These are phyloP conservation scores for Babylonia areolata DNA, from an alignment of 1,140 invertebrate genomes.

Conservation along the genomic window DNA sequence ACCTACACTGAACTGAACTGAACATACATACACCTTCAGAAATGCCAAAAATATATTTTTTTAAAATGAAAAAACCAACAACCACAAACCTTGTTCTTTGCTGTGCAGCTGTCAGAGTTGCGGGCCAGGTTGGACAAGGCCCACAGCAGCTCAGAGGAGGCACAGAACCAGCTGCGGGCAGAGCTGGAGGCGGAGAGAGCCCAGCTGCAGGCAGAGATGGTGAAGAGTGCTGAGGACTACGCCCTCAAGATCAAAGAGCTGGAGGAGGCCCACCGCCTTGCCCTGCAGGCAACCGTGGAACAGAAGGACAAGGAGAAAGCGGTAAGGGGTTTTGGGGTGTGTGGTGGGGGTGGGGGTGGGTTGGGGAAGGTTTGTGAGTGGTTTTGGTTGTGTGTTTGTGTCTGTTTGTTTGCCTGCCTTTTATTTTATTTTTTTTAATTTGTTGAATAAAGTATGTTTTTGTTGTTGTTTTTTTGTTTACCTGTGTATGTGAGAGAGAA, in stretches of 20 bases:
- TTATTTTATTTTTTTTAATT: not conserved
- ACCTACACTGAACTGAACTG: too few relatives aligned
- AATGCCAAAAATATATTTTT: too few relatives aligned
- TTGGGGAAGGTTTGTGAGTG: not conserved
- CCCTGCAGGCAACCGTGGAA: conserved; percentile 50
- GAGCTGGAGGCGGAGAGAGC: conserved; percentile 57
- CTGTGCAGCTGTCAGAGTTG: conserved; percentile 36
- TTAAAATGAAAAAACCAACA: too few relatives aligned
- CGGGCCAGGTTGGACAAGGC: conserved; percentile 51
- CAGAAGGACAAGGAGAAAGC: conserved; percentile 57
- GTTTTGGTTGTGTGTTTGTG: not conserved
- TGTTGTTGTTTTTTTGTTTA: too few relatives aligned
- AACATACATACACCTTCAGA: too few relatives aligned
- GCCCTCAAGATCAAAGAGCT: conserved; percentile 54
- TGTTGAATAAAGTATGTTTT: too few relatives aligned
- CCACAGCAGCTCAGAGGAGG: conserved; percentile 46
- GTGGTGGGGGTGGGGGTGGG: not conserved
- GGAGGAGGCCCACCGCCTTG: conserved; percentile 56
- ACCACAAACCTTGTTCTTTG: too few relatives aligned
- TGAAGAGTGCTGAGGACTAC: conserved; percentile 60
- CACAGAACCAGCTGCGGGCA: conserved; percentile 50
- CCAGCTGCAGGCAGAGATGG: conserved; percentile 58
- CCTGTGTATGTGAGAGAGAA: too few relatives aligned
- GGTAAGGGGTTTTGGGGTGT: conserved; percentile 45
- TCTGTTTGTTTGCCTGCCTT: not conserved